A percentile compares a stretch with the other conserved stretches of the same genome.
Conservation (phyloP, 2,797 vertebrate species). For the Acrocephalus scirpaceus region DNA sequence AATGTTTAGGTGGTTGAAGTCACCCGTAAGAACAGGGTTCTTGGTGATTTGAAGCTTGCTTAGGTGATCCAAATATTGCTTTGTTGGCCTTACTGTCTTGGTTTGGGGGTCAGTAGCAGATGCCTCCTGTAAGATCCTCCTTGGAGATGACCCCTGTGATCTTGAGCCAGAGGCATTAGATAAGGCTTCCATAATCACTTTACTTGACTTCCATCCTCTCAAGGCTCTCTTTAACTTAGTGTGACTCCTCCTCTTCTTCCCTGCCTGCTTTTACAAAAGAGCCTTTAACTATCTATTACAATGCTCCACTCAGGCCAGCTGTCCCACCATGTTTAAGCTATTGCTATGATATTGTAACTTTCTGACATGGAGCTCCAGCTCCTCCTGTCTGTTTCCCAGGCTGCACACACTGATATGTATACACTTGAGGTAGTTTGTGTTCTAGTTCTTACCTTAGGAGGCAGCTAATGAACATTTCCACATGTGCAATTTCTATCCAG, state of each 20-base stretch:
- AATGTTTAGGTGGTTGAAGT: background rate
- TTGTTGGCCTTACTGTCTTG: background rate
- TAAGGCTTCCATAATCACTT: background rate
- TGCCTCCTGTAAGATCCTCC: background rate
- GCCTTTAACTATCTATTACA: background rate
- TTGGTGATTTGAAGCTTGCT: background rate
- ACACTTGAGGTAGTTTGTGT: background rate
- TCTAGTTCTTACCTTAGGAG: background rate
- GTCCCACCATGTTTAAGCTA: background rate
- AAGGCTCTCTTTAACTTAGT: background rate
- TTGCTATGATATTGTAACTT: background rate
- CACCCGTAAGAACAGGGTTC: background rate
- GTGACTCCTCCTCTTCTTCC: background rate
- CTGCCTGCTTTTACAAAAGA: background rate
- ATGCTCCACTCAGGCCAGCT: background rate
- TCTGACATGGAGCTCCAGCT: background rate
- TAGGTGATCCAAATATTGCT: background rate
- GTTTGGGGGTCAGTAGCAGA: background rate
- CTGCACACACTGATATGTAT: accelerated
- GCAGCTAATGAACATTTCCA: background rate
- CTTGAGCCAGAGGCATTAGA: background rate
- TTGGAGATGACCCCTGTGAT: background rate
- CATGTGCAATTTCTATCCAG: background rate
- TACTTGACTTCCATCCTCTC: background rate
- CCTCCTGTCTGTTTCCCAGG: background rate